Evolutionary conservation across 2,797 vertebrate species (phyloP).

Genomic region (Mastacembelus armatus): DNA sequence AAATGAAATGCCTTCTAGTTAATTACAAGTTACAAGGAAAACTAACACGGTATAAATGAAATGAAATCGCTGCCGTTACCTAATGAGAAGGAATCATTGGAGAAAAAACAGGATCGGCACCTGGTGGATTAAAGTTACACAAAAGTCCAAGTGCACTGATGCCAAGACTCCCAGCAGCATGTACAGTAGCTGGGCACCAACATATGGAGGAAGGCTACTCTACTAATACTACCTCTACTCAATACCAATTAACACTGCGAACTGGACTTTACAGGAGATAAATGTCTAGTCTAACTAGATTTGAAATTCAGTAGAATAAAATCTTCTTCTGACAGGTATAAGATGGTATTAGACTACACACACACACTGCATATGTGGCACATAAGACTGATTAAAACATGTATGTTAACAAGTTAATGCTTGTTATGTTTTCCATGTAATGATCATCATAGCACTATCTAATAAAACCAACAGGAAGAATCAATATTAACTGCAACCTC

Average conservation of each 20-base stretch:
- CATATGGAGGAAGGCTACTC: constrained; percentile 19
- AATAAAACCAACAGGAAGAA: background rate
- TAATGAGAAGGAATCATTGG: background rate
- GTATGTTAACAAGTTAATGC: background rate
- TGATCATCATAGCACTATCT: background rate
- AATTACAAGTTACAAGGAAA: too few species aligned
- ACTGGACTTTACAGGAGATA: too few species aligned
- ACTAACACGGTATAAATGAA: too few species aligned
- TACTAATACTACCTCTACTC: too few species aligned
- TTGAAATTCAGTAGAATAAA: too few species aligned
- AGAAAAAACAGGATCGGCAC: background rate
- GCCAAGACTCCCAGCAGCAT: background rate
- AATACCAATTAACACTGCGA: too few species aligned
- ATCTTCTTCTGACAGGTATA: too few species aligned
- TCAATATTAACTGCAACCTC: background rate
- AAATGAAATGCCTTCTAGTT: too few species aligned
- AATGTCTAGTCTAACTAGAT: too few species aligned
- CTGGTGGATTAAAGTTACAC: background rate
- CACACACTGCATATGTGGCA: background rate
- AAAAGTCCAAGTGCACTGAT: background rate
- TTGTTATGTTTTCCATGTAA: background rate
- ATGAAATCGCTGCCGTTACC: too few species aligned
- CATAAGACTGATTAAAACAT: background rate
- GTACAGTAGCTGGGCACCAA: constrained; percentile 12
- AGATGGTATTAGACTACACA: too few species aligned